Evolutionary conservation across 2,113 vertebrate genomes (phyloP), one percentile per base, ranked within the genome.

Genomic region (Nannobrachium achirus): DNA sequence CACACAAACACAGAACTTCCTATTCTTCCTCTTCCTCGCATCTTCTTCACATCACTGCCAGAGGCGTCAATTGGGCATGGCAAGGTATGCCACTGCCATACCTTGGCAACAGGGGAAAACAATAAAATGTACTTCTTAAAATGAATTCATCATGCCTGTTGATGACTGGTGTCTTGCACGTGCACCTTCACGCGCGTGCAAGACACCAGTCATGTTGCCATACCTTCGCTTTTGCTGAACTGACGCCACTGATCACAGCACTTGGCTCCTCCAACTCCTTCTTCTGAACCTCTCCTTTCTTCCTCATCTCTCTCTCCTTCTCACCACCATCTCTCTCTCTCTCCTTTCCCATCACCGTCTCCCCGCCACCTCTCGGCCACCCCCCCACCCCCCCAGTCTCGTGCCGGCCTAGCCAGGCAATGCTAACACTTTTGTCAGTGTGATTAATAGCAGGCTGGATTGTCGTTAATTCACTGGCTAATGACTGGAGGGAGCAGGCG

Each of bases 391-490:
- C 63, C 76, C 45, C 56, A 53, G 69, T 82, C 74, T 78, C 50
- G 87, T 93, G 93, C 91, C 88, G 83, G 76, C 89, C 84, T 90
- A 92, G 92, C 77, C 79, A 83, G 92, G 92, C 85, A 91, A 87
- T 90, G 93, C 95, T 93, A 93, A 94, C 89, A 94, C 95, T 94
- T 95, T 96, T 99, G 98, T 98, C 97, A 98, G 92, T 79, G 96
- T 99, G 98, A 99, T 98, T 97, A 99, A 99, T 98, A 96, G 96
- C 91, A 81, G 76, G 86, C 92, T 91, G 94, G 92, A 94, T 93
- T 93, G 94, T 92, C 93, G 95, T 97, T 99, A 99, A 99, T 99
- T 99, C 97, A 96, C 93, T 95, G 94, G 96, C 95, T 98, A 99
- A 99, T 98, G 98, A 97, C 95, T 95, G 94, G 92, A 83, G 87